A percentile compares a stretch with the other conserved stretches of the same genome.
These are phyloP conservation scores for Crotalus horridus DNA, from an alignment of 2,113 vertebrate species.

Conservation along the genomic window DNA sequence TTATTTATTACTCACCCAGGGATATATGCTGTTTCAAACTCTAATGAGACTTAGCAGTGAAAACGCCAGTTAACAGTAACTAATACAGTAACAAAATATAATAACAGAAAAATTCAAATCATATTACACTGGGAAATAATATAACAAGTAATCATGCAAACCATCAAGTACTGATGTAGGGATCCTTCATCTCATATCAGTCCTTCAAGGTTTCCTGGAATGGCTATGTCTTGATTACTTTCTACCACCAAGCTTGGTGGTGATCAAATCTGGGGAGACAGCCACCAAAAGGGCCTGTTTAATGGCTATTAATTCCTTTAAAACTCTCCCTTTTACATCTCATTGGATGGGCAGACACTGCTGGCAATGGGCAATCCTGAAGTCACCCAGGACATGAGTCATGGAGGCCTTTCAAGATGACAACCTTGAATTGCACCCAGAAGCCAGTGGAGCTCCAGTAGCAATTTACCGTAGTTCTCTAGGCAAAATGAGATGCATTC, in stretches of 20 bases:
- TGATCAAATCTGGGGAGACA: neutral
- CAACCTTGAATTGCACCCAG: neutral
- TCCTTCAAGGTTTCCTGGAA: neutral
- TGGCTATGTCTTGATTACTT: neutral
- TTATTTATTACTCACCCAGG: neutral
- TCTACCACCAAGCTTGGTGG: neutral
- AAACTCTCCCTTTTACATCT: neutral
- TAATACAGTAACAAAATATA: neutral
- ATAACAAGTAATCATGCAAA: neutral
- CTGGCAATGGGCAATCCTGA: neutral
- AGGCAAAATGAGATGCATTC: neutral
- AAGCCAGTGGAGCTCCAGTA: neutral
- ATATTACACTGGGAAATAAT: neutral
- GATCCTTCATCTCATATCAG: neutral
- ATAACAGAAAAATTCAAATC: neutral
- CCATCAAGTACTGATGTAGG: neutral
- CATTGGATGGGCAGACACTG: neutral
- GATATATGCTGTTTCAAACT: neutral
- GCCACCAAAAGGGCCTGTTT: neutral
- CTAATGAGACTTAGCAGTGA: neutral
- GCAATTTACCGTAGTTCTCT: neutral
- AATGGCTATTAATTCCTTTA: neutral
- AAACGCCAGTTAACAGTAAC: neutral
- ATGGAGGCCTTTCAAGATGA: neutral
- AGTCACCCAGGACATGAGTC: neutral